Evolutionary conservation across 2,888 invertebrate genomes (phyloP).

Genomic region (Mimachlamys varia): DNA sequence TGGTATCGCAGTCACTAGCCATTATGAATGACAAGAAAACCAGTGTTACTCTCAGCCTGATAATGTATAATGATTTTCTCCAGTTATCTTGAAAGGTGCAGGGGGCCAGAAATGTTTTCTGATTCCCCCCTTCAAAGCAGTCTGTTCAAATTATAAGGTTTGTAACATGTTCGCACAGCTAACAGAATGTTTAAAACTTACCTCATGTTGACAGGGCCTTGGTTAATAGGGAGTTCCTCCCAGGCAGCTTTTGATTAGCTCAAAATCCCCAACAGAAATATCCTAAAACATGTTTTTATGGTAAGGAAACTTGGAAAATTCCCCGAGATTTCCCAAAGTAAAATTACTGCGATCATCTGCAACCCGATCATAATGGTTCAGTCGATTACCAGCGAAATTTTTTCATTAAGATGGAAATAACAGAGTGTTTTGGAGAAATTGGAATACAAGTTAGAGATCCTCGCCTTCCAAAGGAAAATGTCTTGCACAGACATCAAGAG

Average conservation of each 20-base stretch:
- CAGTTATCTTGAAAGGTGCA: neutral
- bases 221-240: neutral
- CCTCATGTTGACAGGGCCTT: neutral
- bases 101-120: slow-evolving; percentile 20
- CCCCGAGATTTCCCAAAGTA: neutral
- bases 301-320: neutral
- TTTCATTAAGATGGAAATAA: neutral
- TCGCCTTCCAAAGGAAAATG: neutral
- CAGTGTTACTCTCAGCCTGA: neutral
- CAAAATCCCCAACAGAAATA: neutral
- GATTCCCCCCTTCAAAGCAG: neutral
- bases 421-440: neutral
- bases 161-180: neutral
- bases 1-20: neutral
- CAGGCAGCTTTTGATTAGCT: neutral
- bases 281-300: neutral
- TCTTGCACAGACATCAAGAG: neutral
- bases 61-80: neutral
- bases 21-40: too few species aligned
- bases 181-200: neutral
- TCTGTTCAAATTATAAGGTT: neutral
- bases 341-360: neutral
- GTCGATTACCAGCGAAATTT: neutral
- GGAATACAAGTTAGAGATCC: neutral
- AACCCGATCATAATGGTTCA: neutral